Percentiles rank a stretch among this genome's conserved stretches.
phyloP scores from a whole-genome alignment of 2,113 vertebrate species.

The Thomomys bottae region DNA sequence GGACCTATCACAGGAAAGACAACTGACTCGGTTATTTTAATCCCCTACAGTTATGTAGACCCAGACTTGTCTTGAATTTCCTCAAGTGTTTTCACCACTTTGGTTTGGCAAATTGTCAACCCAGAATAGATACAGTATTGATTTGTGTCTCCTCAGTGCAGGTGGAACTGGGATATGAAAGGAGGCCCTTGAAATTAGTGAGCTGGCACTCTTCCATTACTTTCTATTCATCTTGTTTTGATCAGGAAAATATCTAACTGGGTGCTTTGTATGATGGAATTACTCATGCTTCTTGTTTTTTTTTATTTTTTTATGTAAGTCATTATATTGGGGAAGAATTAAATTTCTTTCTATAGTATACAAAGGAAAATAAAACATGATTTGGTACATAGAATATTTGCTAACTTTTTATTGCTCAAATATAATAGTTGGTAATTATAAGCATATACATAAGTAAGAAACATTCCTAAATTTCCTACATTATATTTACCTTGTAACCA shows the following conservation, averaged over 20 bases:
- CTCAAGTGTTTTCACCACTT: slow-evolving; percentile 55
- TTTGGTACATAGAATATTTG: neutral
- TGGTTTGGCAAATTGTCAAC: slow-evolving; percentile 65
- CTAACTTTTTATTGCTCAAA: neutral
- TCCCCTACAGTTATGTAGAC: neutral
- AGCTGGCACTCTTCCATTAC: slow-evolving; percentile 45
- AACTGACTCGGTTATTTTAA: neutral
- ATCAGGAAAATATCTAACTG: slow-evolving; percentile 64
- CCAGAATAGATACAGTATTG: slow-evolving; percentile 69
- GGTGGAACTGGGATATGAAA: slow-evolving; percentile 62
- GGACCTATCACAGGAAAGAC: neutral
- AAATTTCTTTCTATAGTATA: neutral
- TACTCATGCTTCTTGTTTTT: neutral
- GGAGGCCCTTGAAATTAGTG: slow-evolving; percentile 66
- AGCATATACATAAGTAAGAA: neutral
- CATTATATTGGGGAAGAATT: neutral
- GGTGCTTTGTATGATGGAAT: slow-evolving; percentile 50
- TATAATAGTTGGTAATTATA: neutral
- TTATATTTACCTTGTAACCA: neutral
- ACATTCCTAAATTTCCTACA: neutral
- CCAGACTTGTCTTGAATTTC: slow-evolving; percentile 53
- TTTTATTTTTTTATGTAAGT: neutral
- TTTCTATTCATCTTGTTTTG: slow-evolving; percentile 66
- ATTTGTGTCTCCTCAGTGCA: slow-evolving; percentile 67
- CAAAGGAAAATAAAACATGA: slow-evolving; percentile 12